A percentile compares a stretch with the other conserved stretches of the same genome.
Evolutionary conservation across 2,888 invertebrate genomes (phyloP).

Genomic region (Spilosoma lubricipeda): DNA sequence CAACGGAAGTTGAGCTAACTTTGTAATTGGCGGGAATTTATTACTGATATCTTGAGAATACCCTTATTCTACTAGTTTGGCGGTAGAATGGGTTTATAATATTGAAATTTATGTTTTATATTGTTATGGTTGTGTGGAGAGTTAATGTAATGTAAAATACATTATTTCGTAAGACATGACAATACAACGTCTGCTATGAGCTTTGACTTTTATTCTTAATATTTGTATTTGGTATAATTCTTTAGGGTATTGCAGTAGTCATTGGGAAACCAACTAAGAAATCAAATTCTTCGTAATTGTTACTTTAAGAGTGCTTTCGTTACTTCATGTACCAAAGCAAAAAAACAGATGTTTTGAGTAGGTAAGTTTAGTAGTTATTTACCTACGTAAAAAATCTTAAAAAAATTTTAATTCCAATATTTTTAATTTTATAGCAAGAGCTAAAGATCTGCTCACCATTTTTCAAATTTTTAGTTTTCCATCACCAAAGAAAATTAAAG

Average conservation of each 20-base stretch:
- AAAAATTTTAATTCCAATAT: no score
- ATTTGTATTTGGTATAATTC: not conserved
- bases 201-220: no score
- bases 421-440: not conserved
- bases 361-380: no score
- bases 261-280: not conserved
- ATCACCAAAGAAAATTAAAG: not conserved
- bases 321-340: no score
- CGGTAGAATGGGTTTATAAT: conserved; percentile 34
- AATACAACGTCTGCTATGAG: not conserved
- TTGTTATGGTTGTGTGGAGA: not conserved
- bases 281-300: no score
- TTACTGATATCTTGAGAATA: conserved; percentile 61
- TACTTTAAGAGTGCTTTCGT: no score
- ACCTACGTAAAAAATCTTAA: no score
- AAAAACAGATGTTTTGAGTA: no score
- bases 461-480: not conserved
- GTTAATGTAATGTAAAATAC: not conserved
- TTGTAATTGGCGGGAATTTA: conserved; percentile 68
- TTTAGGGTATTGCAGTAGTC: not conserved
- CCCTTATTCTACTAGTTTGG: conserved; percentile 41
- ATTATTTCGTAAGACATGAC: not conserved
- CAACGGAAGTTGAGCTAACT: conserved; percentile 67
- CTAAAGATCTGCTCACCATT: not conserved
- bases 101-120: conserved; percentile 26